These are phyloP conservation scores for Neotoxoptera formosana DNA, from an alignment of 1,140 invertebrate genomes.

Conservation along the genomic window DNA sequence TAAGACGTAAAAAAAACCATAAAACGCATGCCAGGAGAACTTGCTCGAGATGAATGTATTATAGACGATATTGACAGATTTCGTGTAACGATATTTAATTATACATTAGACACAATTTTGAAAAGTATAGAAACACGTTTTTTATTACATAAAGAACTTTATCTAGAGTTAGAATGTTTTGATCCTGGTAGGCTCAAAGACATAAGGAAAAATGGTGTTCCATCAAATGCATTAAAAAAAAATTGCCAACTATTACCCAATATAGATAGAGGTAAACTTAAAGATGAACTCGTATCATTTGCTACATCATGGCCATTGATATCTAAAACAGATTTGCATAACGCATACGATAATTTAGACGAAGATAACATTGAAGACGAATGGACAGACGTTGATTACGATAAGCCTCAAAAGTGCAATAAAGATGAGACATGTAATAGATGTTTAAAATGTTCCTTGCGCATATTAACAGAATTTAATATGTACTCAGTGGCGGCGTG, in stretches of 20 bases:
- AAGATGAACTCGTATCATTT: constrained; percentile 1
- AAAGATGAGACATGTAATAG: not conserved
- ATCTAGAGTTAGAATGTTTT: constrained; percentile 1
- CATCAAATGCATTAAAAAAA: no score
- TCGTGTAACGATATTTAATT: not conserved
- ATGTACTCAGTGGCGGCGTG: no score
- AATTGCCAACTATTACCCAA: no score
- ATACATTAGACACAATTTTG: not conserved
- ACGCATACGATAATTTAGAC: not conserved
- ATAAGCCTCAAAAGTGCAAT: not conserved
- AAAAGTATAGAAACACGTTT: constrained; percentile 15
- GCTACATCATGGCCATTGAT: constrained; percentile 14
- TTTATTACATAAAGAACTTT: not conserved
- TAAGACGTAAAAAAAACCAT: no score
- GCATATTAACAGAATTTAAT: not conserved
- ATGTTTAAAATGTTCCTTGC: constrained; percentile 8
- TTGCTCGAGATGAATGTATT: no score
- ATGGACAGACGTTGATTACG: not conserved
- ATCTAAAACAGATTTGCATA: constrained; percentile 20
- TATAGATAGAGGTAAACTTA: not conserved
- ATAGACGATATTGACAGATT: not conserved
- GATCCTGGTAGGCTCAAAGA: not conserved
- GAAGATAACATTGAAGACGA: not conserved
- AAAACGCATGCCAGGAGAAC: no score
- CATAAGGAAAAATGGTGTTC: not conserved